phyloP scores from a whole-genome alignment of 2,888 invertebrate genomes.

The Notodonta ziczac region DNA sequence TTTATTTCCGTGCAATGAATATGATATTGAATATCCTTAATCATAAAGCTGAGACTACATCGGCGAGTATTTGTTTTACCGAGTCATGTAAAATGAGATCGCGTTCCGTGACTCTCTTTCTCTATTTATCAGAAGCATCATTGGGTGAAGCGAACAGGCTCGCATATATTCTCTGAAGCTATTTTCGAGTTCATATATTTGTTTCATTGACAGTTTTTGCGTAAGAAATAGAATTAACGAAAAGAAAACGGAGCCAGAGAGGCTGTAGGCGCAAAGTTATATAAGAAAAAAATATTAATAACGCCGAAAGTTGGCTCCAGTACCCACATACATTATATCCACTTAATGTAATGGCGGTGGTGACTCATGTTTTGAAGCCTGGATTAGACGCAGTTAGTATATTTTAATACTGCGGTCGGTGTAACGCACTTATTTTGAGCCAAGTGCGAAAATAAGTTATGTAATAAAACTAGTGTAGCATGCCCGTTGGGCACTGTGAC shows the following conservation, averaged over 20 bases:
- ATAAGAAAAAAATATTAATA: constrained; percentile 29
- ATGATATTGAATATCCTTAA: constrained; percentile 17
- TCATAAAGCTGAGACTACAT: constrained; percentile 29
- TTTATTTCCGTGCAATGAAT: constrained; percentile 17
- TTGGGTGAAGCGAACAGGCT: constrained; percentile 21
- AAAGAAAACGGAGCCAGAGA: constrained; percentile 9
- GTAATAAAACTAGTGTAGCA: constrained; percentile 42
- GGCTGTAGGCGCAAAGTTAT: neutral
- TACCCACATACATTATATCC: constrained; percentile 30
- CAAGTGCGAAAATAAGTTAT: constrained; percentile 47
- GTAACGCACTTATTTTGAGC: constrained; percentile 36
- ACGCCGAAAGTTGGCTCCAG: constrained; percentile 18
- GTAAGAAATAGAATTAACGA: constrained; percentile 12
- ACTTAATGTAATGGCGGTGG: constrained; percentile 21
- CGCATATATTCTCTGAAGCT: constrained; percentile 23
- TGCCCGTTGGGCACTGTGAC: constrained; percentile 52
- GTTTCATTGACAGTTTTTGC: constrained; percentile 23
- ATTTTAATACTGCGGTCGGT: constrained; percentile 29
- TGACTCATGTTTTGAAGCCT: constrained; percentile 39
- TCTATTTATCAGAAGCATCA: constrained; percentile 28
- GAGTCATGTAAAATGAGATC: constrained; percentile 20
- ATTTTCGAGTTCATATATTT: constrained; percentile 18
- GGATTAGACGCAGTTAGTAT: constrained; percentile 37
- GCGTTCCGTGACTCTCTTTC: constrained; percentile 6
- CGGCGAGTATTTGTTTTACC: constrained; percentile 21